A percentile compares a stretch with the other conserved stretches of the same genome.
phyloP scores from a whole-genome alignment of 2,113 vertebrate genomes.

The Acrocephalus kingi region DNA sequence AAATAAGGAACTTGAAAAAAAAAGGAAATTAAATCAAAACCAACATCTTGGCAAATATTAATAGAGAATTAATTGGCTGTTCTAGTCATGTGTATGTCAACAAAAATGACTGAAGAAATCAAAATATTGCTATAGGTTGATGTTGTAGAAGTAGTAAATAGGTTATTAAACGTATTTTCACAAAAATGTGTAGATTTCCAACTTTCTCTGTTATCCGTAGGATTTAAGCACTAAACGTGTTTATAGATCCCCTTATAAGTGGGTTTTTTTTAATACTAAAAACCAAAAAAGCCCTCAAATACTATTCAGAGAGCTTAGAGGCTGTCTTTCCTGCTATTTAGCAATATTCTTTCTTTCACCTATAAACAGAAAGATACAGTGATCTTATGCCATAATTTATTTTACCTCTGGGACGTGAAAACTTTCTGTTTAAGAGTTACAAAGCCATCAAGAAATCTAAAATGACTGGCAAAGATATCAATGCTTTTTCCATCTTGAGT shows the following conservation, averaged over 20 bases:
- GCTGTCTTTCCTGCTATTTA: background rate
- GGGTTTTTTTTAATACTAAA: background rate
- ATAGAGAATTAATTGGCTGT: background rate
- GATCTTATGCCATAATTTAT: background rate
- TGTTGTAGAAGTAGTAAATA: background rate
- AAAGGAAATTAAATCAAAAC: background rate
- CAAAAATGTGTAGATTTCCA: background rate
- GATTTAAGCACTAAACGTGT: background rate
- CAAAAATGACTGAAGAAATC: background rate
- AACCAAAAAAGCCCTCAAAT: background rate
- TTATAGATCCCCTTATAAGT: background rate
- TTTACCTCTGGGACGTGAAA: background rate
- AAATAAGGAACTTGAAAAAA: background rate
- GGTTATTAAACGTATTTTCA: background rate
- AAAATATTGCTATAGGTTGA: background rate
- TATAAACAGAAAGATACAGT: background rate
- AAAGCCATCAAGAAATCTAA: background rate
- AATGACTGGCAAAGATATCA: background rate
- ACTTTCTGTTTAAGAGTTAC: background rate
- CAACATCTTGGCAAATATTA: background rate
- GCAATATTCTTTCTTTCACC: background rate
- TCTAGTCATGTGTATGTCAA: background rate
- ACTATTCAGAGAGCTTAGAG: background rate
- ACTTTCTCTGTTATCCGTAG: background rate
- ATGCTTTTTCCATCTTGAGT: background rate